A percentile compares a stretch with the other conserved stretches of the same genome.
Conservation (phyloP, 2,113 vertebrate species). For the Phodopus roborovskii region DNA sequence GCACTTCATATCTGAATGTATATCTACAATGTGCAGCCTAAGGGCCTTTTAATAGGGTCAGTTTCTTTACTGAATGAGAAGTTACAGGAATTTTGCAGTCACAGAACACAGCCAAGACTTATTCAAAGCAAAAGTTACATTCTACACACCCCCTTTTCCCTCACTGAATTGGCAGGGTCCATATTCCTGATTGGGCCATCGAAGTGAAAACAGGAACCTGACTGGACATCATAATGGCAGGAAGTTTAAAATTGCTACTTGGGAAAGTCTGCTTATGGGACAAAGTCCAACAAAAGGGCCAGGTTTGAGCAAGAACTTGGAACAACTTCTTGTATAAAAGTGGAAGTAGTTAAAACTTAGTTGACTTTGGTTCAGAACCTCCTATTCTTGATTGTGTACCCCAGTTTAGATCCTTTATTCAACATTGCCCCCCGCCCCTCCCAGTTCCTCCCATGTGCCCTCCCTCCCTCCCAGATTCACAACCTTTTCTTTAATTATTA, state of each 20-base stretch:
- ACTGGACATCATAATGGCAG: background rate
- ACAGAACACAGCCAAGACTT: background rate
- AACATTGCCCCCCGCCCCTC: background rate
- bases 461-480: background rate
- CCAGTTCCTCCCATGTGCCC: background rate
- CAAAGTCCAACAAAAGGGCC: background rate
- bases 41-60: background rate
- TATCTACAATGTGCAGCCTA: background rate
- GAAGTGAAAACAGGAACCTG: background rate
- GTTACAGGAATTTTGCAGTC: background rate
- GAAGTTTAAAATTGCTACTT: background rate
- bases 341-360: background rate
- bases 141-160: background rate
- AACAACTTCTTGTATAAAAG: background rate
- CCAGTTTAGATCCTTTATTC: background rate
- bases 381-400: background rate
- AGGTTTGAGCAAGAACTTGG: background rate
- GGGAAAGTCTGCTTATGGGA: background rate
- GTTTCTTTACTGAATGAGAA: background rate
- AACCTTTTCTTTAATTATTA: background rate
- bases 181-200: background rate
- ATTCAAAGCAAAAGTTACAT: background rate
- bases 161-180: background rate
- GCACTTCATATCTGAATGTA: background rate
- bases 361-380: background rate